A percentile compares a stretch with the other conserved stretches of the same genome.
phyloP scores from a whole-genome alignment of 2,797 vertebrate species.

The Halcyon chelicuti region DNA sequence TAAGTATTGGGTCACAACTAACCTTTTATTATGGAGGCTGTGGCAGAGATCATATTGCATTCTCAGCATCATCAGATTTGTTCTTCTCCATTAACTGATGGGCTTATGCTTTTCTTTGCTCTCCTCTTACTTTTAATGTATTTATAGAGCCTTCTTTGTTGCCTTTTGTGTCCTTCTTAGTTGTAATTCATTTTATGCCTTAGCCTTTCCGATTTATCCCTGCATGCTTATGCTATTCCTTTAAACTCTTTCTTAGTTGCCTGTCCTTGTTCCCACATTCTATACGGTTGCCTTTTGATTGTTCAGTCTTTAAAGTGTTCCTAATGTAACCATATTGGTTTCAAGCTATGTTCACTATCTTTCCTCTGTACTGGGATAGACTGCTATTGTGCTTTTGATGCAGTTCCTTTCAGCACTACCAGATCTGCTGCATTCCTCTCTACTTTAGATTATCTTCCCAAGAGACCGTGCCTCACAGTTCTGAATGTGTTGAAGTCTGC shows the following conservation, averaged over 20 bases:
- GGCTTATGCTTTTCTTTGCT: background rate
- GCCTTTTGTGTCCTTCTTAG: conserved; percentile 30
- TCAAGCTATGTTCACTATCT: background rate
- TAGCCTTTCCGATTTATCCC: conserved; percentile 40
- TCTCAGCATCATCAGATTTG: background rate
- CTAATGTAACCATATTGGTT: conserved; percentile 13
- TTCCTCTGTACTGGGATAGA: background rate
- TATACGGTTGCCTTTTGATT: conserved; percentile 28
- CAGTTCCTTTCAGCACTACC: background rate
- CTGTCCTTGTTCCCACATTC: conserved; percentile 26
- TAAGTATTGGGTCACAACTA: background rate
- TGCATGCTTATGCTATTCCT: background rate
- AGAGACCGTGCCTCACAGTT: background rate
- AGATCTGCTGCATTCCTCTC: background rate
- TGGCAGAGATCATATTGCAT: background rate
- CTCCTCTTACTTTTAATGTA: conserved; percentile 3
- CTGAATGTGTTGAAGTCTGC: background rate
- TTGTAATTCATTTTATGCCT: conserved; percentile 25
- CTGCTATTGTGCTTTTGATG: conserved; percentile 14
- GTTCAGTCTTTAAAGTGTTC: conserved; percentile 17
- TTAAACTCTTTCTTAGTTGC: conserved; percentile 11
- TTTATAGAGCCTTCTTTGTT: conserved; percentile 47
- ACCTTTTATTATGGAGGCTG: background rate
- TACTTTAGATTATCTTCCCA: background rate
- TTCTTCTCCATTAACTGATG: conserved; percentile 24